A percentile compares a stretch with the other conserved stretches of the same genome.
Conservation (phyloP, 2,888 invertebrate genomes). For the Spialia ferax region DNA sequence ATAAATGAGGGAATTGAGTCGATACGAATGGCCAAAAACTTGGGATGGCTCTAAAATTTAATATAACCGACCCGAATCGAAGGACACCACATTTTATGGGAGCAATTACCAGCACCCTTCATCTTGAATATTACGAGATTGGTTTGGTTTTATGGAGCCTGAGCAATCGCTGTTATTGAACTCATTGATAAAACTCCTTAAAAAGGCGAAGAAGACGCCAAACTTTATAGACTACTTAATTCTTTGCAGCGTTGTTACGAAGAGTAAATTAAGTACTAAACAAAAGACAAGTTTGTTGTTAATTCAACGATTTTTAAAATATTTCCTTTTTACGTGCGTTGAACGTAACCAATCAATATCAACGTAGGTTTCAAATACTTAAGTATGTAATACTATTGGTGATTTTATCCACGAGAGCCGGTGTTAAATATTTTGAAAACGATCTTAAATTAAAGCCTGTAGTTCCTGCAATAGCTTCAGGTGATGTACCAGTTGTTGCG, state of each 20-base stretch:
- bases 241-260: conserved; percentile 16
- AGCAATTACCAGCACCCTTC: conserved; percentile 79
- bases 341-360: too few species aligned
- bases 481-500: background rate
- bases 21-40: conserved; percentile 72
- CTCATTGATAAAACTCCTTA: conserved; percentile 48
- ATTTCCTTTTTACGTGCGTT: background rate
- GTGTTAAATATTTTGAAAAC: background rate
- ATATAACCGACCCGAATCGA: conserved; percentile 68
- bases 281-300: background rate
- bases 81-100: conserved; percentile 79
- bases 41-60: conserved; percentile 77
- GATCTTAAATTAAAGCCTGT: background rate
- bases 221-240: conserved; percentile 27
- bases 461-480: conserved; percentile 6
- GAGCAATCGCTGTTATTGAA: conserved; percentile 63
- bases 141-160: conserved; percentile 77
- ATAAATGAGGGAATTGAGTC: conserved; percentile 66
- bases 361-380: too few species aligned
- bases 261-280: conserved; percentile 16
- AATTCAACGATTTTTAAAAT: conserved; percentile 5
- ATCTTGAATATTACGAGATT: conserved; percentile 76
- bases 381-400: too few species aligned
- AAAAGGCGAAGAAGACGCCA: conserved; percentile 10
- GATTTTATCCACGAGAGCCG: too few species aligned